These are phyloP conservation scores for Apamea crenata DNA, from an alignment of 2,888 invertebrate genomes.

Conservation along the genomic window DNA sequence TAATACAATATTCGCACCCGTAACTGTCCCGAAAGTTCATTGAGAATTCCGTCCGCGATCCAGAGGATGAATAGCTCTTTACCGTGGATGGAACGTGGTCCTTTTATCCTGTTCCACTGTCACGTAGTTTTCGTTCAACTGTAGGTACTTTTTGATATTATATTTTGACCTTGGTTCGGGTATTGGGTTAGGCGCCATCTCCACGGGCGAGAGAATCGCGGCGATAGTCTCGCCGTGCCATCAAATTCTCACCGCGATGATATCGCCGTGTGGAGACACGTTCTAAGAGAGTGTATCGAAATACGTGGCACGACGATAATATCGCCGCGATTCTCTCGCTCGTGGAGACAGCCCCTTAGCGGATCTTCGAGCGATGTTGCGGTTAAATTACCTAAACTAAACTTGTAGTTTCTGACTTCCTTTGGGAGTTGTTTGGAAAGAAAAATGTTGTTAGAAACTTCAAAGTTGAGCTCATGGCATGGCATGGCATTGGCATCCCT, in stretches of 20 bases:
- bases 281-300: no score
- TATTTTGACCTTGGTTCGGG: neutral
- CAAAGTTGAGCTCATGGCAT: neutral
- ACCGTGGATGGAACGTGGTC: slow-evolving; percentile 30
- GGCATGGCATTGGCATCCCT: no score
- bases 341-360: no score
- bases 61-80: slow-evolving; percentile 31
- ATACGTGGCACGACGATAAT: no score
- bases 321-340: no score
- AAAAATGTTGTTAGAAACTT: neutral
- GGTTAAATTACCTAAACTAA: neutral
- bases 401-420: neutral
- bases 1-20: slow-evolving; percentile 17
- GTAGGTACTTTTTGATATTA: neutral
- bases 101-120: slow-evolving; percentile 11
- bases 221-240: no score
- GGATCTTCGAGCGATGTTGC: neutral
- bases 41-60: slow-evolving; percentile 40
- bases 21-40: slow-evolving; percentile 23
- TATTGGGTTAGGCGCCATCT: no score
- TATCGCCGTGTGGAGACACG: no score
- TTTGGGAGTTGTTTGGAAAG: neutral
- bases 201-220: no score
- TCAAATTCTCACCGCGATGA: no score
- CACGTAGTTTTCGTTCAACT: slow-evolving; percentile 8